Base-by-base conservation (phyloP, 2,113 vertebrate species). In the Orthochromis malagaraziensis region DNA sequence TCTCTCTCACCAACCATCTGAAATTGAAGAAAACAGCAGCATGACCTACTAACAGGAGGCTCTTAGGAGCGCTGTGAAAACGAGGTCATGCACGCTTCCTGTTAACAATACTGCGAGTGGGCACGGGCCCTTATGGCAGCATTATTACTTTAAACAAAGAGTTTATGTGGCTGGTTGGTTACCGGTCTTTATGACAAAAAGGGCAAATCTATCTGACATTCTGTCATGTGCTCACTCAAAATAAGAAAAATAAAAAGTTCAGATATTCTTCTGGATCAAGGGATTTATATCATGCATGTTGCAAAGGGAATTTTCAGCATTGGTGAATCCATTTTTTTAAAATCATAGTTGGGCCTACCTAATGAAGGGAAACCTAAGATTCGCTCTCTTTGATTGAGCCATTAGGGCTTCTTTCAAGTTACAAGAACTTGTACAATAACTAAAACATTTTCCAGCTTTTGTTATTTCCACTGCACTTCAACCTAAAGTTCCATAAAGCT, bases 321-420 rank as follows among this genome's bases (percentile, higher is more conserved):
- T 70, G n/a, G n/a, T 40, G 35, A 24, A 42, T 42, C 7, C 19
- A 21, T 68, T 38, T n/a, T 0, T 35, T 38, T 3, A 0, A 0
- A 42, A 73, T 45, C 38, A 45, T 26, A 5, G 38, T 70, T 42
- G 0, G 7, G 0, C 2, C 1, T 8, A 10, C 2, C 65, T 26
- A 42, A 45, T 45, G 21, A 73, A 45, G 21, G 13, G 7, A 73
- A 73, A 73, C 21, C 38, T 24, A 40, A 0, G n/a, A 73, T 10
- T 73, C 1, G 3, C 21, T 70, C 38, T 70, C 0, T 45, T 9
- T 3, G 21, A 16, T 1, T 24, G 38, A 70, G 65, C 3, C 21
- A 16, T 17, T 73, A 17, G 12, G 13, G 38, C 10, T 65, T 38
- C 60, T 21, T 45, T 73, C 38, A 73, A 26, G 5, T 73, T 42